Base-by-base conservation (phyloP, 2,888 invertebrate species). In the Trachelus stipa region DNA sequence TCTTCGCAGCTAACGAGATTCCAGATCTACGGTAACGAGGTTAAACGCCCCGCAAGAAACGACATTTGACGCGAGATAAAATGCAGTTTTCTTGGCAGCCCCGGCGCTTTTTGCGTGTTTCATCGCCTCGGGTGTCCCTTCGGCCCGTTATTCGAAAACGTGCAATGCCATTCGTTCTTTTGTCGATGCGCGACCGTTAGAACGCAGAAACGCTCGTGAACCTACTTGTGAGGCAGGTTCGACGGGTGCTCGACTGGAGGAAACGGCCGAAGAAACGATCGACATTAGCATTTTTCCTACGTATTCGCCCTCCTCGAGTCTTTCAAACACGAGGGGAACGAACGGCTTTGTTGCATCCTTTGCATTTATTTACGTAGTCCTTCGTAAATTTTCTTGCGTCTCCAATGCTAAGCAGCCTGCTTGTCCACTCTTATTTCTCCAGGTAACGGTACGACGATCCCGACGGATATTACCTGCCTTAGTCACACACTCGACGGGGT, bases 21-120 rank as follows among this genome's bases (percentile, higher is more conserved):
- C 83, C 83, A 81, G 84, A 84, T 83, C 83, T 75, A 80, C 76
- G 69, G 83, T 84, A 85, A 86, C 82, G 82, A 82, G 85, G 84
- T 84, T 87, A 86, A 86, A 84, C 82, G 82, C 80, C 83, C 82
- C 85, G 84, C 81, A 83, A 82, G 84, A 87, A 85, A 84, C 81
- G 84, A 80, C 86, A 81, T 86, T 86, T 85, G 82, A 86, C 85
- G 83, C 81, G 82, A 86, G 83, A 83, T 82, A 81, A 81, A 85
- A 84, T 83, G 81, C 85, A 82, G 83, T 86, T 81, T 79, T 9
- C 56, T 56, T 9, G 56, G 56, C 56, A 23, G 23, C 9, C 6
- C 23, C 23, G 56, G 0, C 56, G 56, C 23, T 56, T 56, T 23
- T 56, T 56, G 23, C 56, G 0, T 6, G 9, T 56, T 56, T 56